Percentiles rank a stretch among this genome's conserved stretches.
Evolutionary conservation across 2,888 invertebrate species (phyloP).

Genomic region (Apoda limacodes): DNA sequence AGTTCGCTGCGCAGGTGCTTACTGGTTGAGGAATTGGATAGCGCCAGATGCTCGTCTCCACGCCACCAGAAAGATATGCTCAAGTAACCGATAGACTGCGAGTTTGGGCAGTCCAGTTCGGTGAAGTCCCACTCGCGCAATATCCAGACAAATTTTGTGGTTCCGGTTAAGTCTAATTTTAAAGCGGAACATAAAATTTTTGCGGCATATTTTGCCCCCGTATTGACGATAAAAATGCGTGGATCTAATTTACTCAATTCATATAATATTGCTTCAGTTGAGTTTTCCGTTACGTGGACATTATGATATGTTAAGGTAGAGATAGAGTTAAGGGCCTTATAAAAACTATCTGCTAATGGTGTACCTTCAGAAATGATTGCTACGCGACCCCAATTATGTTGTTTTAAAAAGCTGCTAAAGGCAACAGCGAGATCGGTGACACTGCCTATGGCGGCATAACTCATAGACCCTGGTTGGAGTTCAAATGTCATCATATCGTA

Average conservation of each 20-base stretch:
- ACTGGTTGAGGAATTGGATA: no score
- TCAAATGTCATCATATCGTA: background rate
- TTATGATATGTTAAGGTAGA: constrained; percentile 1
- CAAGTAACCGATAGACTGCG: constrained; percentile 14
- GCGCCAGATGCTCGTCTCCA: constrained; percentile 13
- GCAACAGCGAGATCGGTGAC: constrained; percentile 19
- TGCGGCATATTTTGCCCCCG: constrained; percentile 72
- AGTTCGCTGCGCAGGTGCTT: no score
- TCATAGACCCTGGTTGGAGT: background rate
- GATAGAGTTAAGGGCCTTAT: constrained; percentile 5
- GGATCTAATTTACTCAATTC: constrained; percentile 47
- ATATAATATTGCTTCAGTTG: constrained; percentile 9
- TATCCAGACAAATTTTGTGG: constrained; percentile 30
- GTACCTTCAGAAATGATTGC: constrained; percentile 77
- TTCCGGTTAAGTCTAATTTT: constrained; percentile 50
- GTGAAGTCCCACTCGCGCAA: constrained; percentile 29
- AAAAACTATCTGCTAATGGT: constrained; percentile 16
- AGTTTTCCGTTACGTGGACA: constrained; percentile 6
- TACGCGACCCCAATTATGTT: constrained; percentile 74
- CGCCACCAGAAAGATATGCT: constrained; percentile 25
- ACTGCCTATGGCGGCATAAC: constrained; percentile 8
- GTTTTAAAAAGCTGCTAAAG: constrained; percentile 16
- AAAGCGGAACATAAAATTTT: constrained; percentile 75
- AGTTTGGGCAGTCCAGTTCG: constrained; percentile 1
- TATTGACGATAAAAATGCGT: constrained; percentile 84